phyloP scores from a whole-genome alignment of 2,113 vertebrate species.

The Eupsittula cactorum region DNA sequence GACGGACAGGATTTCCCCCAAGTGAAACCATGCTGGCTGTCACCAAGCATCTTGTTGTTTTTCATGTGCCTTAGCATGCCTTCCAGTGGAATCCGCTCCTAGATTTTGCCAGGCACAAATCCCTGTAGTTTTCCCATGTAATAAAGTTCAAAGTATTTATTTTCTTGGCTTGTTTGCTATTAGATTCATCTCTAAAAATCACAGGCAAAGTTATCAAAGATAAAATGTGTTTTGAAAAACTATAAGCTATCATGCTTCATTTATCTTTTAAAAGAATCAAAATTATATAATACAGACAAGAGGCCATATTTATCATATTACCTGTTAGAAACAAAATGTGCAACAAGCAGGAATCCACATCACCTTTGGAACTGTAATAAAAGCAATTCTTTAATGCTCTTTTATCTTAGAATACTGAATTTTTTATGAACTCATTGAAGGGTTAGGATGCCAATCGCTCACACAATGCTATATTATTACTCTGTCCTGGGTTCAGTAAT shows the following conservation, averaged over 20 bases:
- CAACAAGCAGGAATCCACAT: neutral
- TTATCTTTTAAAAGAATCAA: neutral
- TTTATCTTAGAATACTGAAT: neutral
- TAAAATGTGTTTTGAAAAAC: neutral
- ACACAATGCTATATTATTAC: neutral
- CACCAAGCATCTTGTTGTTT: no score
- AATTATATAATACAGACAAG: neutral
- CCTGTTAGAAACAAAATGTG: neutral
- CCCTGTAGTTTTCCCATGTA: neutral
- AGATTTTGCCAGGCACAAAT: neutral
- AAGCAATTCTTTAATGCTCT: neutral
- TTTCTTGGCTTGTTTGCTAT: neutral
- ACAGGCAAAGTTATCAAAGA: neutral
- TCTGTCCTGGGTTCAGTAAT: no score
- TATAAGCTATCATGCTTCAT: neutral
- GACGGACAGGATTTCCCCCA: no score
- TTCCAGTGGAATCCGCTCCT: no score
- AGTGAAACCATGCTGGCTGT: no score
- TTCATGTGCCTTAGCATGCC: no score
- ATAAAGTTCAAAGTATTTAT: neutral
- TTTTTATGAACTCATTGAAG: neutral
- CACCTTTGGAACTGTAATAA: neutral
- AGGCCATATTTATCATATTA: neutral
- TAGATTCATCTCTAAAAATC: neutral
- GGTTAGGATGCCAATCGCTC: rapidly evolving